Evolutionary conservation across 1,140 invertebrate genomes (phyloP).

Genomic region (Gryon sp.): DNA sequence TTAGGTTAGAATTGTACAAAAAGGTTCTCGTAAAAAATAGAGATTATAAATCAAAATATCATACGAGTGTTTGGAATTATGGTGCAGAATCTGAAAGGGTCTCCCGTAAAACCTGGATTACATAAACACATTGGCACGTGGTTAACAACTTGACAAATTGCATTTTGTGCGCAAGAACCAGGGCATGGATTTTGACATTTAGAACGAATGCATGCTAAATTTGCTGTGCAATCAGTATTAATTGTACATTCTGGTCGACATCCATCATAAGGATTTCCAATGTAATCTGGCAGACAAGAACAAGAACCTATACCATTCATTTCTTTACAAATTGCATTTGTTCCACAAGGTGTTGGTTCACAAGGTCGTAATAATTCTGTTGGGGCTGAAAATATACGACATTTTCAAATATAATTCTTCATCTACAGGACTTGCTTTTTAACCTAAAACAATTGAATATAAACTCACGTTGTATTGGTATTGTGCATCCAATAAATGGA

Average conservation of each 20-base stretch:
- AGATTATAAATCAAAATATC: slow-evolving; percentile 11
- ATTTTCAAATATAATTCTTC: slow-evolving; percentile 2
- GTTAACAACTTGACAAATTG: slow-evolving; percentile 85
- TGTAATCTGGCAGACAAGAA: slow-evolving; percentile 83
- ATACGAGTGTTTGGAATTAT: slow-evolving; percentile 65
- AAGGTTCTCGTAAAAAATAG: too few relatives aligned
- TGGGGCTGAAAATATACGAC: slow-evolving; percentile 9
- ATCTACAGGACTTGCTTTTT: too few relatives aligned
- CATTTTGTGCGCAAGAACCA: slow-evolving; percentile 84
- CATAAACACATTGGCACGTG: slow-evolving; percentile 81
- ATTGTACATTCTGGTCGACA: slow-evolving; percentile 84
- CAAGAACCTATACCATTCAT: slow-evolving; percentile 83
- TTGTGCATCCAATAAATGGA: slow-evolving; percentile 79
- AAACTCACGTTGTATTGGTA: slow-evolving; percentile 14
- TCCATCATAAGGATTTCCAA: slow-evolving; percentile 86
- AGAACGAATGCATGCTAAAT: slow-evolving; percentile 82
- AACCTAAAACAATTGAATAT: neutral
- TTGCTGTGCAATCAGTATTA: slow-evolving; percentile 83
- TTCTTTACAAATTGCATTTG: slow-evolving; percentile 84
- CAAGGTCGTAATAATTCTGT: slow-evolving; percentile 78
- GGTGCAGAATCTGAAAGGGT: slow-evolving; percentile 82
- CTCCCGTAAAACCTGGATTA: slow-evolving; percentile 77
- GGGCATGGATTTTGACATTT: slow-evolving; percentile 85
- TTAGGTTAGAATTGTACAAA: too few relatives aligned
- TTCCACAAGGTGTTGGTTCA: slow-evolving; percentile 84